Evolutionary conservation across 1,140 invertebrate genomes (phyloP).

Genomic region (Meteorus sp.): DNA sequence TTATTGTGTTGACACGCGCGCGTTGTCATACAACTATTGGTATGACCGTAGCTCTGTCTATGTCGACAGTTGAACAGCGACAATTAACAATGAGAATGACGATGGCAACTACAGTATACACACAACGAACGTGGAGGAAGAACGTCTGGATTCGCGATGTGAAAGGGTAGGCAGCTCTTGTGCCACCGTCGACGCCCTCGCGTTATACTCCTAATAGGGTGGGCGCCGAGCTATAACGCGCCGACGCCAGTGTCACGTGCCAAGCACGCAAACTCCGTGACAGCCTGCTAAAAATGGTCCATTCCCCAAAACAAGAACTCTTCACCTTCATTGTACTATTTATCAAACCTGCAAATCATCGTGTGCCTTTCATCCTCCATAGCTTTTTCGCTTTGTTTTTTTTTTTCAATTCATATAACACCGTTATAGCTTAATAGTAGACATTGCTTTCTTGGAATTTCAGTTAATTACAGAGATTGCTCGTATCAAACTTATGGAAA

Average conservation of each 20-base stretch:
- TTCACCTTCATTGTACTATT: too few species aligned
- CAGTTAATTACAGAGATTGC: too few species aligned
- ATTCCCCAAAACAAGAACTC: not conserved
- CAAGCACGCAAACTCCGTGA: conserved; percentile 12
- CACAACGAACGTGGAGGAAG: not conserved
- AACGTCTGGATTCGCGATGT: conserved; percentile 4
- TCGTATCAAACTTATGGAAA: too few species aligned
- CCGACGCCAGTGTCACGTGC: conserved; percentile 21
- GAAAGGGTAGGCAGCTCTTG: conserved; percentile 19
- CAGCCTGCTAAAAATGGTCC: not conserved
- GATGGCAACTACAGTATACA: not conserved
- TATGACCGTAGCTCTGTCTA: too few species aligned
- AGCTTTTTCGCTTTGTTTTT: too few species aligned
- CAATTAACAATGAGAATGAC: not conserved
- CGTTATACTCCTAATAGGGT: conserved; percentile 12
- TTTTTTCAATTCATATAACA: too few species aligned
- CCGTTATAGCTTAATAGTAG: too few species aligned
- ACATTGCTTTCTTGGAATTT: too few species aligned
- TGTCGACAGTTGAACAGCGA: not conserved
- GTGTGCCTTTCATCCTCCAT: too few species aligned
- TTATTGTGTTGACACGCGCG: not conserved
- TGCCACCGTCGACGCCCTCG: conserved; percentile 23
- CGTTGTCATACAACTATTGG: too few species aligned
- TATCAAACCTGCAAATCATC: too few species aligned
- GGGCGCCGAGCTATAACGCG: conserved; percentile 5